Base-by-base conservation (phyloP, 2,888 invertebrate species). In the Petrophora chlorosata region DNA sequence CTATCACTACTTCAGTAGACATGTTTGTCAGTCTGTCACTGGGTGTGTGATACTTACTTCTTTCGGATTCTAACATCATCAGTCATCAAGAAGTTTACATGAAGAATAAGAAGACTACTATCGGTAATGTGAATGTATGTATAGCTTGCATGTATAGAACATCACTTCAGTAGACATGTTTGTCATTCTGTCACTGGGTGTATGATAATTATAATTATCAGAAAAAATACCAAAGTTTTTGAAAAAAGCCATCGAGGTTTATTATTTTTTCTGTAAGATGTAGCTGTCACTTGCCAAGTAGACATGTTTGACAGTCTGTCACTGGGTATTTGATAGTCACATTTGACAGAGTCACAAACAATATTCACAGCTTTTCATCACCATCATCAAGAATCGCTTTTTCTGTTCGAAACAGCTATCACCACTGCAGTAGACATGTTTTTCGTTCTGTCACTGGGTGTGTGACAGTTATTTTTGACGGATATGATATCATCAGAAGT, bases 381-480 rank as follows among this genome's bases (percentile, higher is more conserved):
- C n/a, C n/a, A n/a, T n/a, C n/a, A n/a, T n/a, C n/a, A n/a, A n/a
- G n/a, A n/a, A 1, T 32, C 7, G 1, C n/a, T 4, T 14, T 17
- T 36, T 39, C 30, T 22, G 36, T 28, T 35, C 49, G 36, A 35
- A 25, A 22, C 32, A 55, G 51, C 50, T 52, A 46, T 47, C 34
- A 60, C 41, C 19, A 10, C 28, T 36, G 38, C 52, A 53, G 55
- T 60, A 17, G 53, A 55, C 54, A 59, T 35, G 56, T 61, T 30
- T 40, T 14, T 13, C 23, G 44, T 51, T 56, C 41, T 61, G 48
- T 60, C 56, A 59, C 58, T 55, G 53, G 54, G 40, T 34, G 33
- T 28, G 30, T 54, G 50, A 52, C 54, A 39, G 44, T 39, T 43
- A 28, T 5, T 28, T 26, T 12, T 30, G 34, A 16, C 10, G 25